These are phyloP conservation scores for Oligia fasciuncula DNA, from an alignment of 2,888 invertebrate species.

Conservation along the genomic window DNA sequence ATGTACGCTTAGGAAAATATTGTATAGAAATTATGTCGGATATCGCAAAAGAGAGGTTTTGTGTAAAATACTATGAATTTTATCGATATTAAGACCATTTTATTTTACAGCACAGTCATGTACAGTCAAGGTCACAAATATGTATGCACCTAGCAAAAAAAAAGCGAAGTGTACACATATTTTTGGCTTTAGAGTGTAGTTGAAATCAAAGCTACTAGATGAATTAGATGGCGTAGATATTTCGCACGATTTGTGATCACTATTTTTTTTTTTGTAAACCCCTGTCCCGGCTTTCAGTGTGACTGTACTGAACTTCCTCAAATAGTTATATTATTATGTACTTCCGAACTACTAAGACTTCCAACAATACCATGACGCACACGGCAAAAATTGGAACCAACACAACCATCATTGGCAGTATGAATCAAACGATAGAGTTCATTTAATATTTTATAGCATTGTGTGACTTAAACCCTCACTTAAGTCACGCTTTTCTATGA, in stretches of 20 bases:
- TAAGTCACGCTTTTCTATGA: too few relatives aligned
- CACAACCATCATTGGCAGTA: not conserved
- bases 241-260: too few relatives aligned
- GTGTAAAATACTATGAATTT: not conserved
- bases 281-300: not conserved
- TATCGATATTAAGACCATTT: not conserved
- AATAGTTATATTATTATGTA: conserved; percentile 35
- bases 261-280: not conserved
- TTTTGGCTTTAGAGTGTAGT: not conserved
- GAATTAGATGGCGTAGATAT: not conserved
- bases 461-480: too few relatives aligned
- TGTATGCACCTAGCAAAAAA: not conserved
- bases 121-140: not conserved
- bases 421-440: not conserved
- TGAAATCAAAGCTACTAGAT: not conserved
- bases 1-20: not conserved
- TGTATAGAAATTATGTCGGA: not conserved
- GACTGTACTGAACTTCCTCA: conserved; percentile 18
- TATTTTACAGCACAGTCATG: not conserved
- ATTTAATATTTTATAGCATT: not conserved
- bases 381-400: conserved; percentile 37
- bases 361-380: conserved; percentile 20
- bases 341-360: conserved; percentile 55
- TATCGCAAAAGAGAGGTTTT: not conserved
- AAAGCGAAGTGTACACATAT: not conserved